Evolutionary conservation across 2,113 vertebrate species (phyloP), one percentile per base, ranked within the genome.

Genomic region (Neogobius melanostomus): DNA sequence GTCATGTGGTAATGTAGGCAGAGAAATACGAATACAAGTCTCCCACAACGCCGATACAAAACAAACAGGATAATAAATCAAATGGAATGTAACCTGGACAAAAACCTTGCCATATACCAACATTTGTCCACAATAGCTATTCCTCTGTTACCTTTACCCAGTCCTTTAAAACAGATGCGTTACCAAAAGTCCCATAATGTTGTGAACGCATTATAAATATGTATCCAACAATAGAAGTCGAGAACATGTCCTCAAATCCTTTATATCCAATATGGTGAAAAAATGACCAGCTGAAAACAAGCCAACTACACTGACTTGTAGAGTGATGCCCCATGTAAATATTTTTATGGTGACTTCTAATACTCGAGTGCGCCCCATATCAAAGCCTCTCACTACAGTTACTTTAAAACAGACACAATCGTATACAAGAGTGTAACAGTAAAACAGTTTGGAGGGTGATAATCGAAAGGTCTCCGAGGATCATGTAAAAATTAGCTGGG

Each of bases 51-150:
- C 57, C 17, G 71, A 71, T 66, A 68, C 46, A 68, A 51, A 61
- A 60, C 28, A 82, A 65, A 83, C 74, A 87, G 79, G 8, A 90
- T 81, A 85, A 74, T 78, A 74, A 82, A 89, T 15, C 0, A 42
- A 60, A 6, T 85, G 87, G 89, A 91, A 92, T 91, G 90, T 88
- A 80, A 89, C 81, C 69, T 64, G 66, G 69, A 77, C 59, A 64
- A 81, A n/a, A 82, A 71, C 52, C 44, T 56, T 73, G 45, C 71
- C 66, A 43, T 70, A 43, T 49, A 11, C 70, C 61, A 71, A 56
- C 43, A 80, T 74, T 57, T 52, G 28, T 66, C 57, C 63, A 66
- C 57, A 49, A 48, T n/a, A 63, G 52, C 52, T 49, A 15, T 54
- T 67, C 16, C 46, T 57, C 60, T 5, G 63, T 66, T 42, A 61